A percentile compares a stretch with the other conserved stretches of the same genome.
phyloP scores from a whole-genome alignment of 92 coral and sea anemone species.

The Bergia puertoricense region DNA sequence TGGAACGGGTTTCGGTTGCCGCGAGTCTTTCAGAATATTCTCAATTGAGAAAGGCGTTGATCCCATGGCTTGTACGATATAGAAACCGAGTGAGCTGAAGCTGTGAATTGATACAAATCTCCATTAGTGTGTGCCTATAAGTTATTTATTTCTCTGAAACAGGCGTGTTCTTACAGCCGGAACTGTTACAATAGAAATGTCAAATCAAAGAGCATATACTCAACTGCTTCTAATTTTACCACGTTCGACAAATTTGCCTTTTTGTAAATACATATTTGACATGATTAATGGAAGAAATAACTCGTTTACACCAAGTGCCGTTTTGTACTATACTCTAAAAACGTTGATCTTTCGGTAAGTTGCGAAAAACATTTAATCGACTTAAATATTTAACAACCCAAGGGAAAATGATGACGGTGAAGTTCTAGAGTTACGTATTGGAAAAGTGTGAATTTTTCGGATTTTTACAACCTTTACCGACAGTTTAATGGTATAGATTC shows the following conservation, averaged over 20 bases:
- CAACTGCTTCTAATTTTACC: background rate
- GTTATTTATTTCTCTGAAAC: background rate
- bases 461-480: no score
- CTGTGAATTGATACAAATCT: background rate
- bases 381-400: background rate
- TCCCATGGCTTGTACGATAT: background rate
- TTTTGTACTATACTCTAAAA: background rate
- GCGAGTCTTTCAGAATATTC: constrained; percentile 84
- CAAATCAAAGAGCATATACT: background rate
- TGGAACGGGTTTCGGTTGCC: constrained; percentile 10
- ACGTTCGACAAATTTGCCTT: background rate
- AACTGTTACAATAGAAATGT: background rate
- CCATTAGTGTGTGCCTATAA: background rate
- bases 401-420: background rate
- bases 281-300: background rate
- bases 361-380: background rate
- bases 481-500: no score
- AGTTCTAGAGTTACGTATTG: no score
- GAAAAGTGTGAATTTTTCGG: no score
- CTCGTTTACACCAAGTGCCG: background rate
- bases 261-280: background rate
- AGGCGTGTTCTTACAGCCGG: background rate
- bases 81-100: background rate
- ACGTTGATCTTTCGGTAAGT: background rate
- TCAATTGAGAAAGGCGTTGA: constrained; percentile 78